phyloP scores from a whole-genome alignment of 2,888 invertebrate species.

The Salticus scenicus region DNA sequence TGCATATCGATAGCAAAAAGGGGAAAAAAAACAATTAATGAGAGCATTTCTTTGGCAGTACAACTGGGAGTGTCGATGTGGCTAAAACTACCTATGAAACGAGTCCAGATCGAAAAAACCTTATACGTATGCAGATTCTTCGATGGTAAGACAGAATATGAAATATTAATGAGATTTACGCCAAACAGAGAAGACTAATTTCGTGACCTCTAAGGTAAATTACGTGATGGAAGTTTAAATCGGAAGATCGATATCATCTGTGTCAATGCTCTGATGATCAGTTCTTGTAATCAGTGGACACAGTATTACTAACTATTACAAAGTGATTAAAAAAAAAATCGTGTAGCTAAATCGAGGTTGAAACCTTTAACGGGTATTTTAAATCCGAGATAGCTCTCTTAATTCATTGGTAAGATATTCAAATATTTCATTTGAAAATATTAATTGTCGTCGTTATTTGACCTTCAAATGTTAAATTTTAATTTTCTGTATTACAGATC shows the following conservation, averaged over 20 bases:
- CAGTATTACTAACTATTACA: too few relatives aligned
- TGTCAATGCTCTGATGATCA: background rate
- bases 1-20: background rate
- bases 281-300: background rate
- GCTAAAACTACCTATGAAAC: background rate
- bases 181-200: background rate
- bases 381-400: too few relatives aligned
- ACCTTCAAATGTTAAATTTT: background rate
- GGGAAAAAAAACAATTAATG: background rate
- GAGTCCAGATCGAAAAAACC: background rate
- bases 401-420: too few relatives aligned
- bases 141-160: conserved; percentile 23
- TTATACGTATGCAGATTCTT: conserved; percentile 31
- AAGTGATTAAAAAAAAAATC: too few relatives aligned
- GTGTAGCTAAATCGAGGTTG: too few relatives aligned
- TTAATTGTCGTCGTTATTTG: background rate
- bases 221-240: conserved; percentile 49
- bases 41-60: background rate
- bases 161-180: conserved; percentile 44
- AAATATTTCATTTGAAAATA: too few relatives aligned
- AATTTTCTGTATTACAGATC: too few relatives aligned
- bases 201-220: conserved; percentile 12
- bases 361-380: too few relatives aligned
- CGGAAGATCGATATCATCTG: conserved; percentile 2
- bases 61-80: background rate